Conservation (phyloP, 2,888 invertebrate species). For the Lathronympha strigana region DNA sequence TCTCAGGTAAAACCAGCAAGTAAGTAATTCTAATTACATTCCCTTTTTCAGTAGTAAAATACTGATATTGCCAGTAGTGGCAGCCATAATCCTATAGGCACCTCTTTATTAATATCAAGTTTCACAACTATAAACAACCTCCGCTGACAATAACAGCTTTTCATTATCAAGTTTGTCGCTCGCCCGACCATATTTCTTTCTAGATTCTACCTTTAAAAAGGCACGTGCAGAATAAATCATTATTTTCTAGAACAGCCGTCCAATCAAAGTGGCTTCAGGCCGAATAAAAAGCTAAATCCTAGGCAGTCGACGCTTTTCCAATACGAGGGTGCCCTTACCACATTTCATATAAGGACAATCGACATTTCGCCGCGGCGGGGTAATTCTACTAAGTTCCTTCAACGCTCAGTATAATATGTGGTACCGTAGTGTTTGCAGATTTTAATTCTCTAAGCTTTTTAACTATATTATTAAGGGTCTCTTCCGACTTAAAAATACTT, state of each 20-base stretch:
- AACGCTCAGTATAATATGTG: no score
- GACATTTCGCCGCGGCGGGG: conserved; percentile 15
- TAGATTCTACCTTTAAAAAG: conserved; percentile 23
- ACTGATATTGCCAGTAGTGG: background rate
- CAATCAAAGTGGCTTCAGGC: conserved; percentile 32
- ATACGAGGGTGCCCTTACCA: conserved; percentile 27
- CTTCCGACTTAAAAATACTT: no score
- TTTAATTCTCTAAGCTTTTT: no score
- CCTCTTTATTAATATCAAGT: background rate
- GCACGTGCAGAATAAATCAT: conserved; percentile 35
- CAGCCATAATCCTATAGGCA: background rate
- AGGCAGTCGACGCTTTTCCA: conserved; percentile 34
- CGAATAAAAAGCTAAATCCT: conserved; percentile 34
- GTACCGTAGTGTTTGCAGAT: no score
- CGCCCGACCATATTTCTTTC: conserved; percentile 17
- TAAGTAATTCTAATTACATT: no score
- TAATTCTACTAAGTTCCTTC: conserved; percentile 16
- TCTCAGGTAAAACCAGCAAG: no score
- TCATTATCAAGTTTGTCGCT: conserved; percentile 16
- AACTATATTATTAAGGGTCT: no score
- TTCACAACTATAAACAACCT: conserved; percentile 13
- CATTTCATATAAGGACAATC: conserved; percentile 39
- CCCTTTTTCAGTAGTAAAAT: background rate
- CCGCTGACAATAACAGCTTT: conserved; percentile 14
- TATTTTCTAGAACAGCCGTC: conserved; percentile 38